phyloP scores from a whole-genome alignment of 1,140 invertebrate genomes.

The Mactra quadrangularis region DNA sequence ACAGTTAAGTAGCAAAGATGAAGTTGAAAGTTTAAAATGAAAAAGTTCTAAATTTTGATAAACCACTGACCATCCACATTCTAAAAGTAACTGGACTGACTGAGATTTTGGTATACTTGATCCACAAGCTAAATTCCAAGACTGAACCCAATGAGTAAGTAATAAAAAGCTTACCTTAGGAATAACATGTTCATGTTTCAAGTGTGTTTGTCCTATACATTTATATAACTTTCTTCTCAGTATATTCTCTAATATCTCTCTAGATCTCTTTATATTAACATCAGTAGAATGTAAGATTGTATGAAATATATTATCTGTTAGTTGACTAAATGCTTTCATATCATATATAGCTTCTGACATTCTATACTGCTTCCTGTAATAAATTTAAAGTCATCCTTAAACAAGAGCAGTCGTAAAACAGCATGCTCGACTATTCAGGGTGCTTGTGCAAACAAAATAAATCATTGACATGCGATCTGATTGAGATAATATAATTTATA shows the following conservation, averaged over 20 bases:
- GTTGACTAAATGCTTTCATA: constrained; percentile 73
- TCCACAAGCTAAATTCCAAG: no score
- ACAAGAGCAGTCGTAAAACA: background rate
- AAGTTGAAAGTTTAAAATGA: no score
- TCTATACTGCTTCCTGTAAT: constrained; percentile 20
- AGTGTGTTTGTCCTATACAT: constrained; percentile 68
- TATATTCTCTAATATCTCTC: constrained; percentile 64
- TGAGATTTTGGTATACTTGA: no score
- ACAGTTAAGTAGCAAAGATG: no score
- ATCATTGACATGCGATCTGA: background rate
- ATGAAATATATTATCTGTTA: constrained; percentile 71
- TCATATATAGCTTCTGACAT: constrained; percentile 75
- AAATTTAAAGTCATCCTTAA: no score
- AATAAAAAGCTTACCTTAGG: background rate
- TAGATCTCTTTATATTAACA: constrained; percentile 56
- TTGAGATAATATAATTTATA: background rate
- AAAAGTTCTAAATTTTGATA: no score
- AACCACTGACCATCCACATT: no score
- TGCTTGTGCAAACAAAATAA: no score
- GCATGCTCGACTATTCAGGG: no score
- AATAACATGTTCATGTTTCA: constrained; percentile 14
- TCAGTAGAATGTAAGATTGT: constrained; percentile 66
- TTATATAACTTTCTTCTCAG: constrained; percentile 67
- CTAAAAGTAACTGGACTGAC: no score
- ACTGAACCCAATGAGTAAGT: no score